Evolutionary conservation across 2,797 vertebrate genomes (phyloP).

Genomic region (Centropyge bicolor): DNA sequence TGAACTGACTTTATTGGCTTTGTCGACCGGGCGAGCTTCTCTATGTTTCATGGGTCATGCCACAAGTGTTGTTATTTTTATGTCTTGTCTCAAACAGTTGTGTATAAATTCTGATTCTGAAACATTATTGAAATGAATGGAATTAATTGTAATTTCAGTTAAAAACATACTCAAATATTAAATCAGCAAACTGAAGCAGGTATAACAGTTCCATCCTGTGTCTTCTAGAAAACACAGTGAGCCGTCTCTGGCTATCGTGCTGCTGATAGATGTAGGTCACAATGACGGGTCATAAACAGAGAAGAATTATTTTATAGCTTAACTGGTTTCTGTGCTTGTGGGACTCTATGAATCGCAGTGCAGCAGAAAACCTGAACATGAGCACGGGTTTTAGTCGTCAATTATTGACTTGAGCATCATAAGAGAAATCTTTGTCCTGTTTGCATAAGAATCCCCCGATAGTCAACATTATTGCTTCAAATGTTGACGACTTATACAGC

Average conservation of each 20-base stretch:
- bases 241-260: background rate
- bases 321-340: background rate
- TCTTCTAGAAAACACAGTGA: background rate
- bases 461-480: background rate
- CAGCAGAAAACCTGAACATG: background rate
- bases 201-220: background rate
- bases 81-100: background rate
- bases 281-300: conserved; percentile 28
- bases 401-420: conserved; percentile 1
- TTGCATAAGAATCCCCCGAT: background rate
- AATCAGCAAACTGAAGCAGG: too few species aligned
- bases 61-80: background rate
- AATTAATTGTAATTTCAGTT: too few species aligned
- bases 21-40: background rate
- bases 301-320: conserved; percentile 29
- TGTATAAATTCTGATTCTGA: background rate
- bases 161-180: background rate
- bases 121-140: background rate
- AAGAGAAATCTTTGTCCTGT: background rate
- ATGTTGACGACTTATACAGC: background rate
- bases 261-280: conserved; percentile 19
- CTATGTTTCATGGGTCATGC: too few species aligned
- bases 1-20: conserved; percentile 1
- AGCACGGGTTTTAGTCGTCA: conserved; percentile 1
- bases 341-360: conserved; percentile 12